Base-by-base conservation (phyloP, 2,888 invertebrate species). In the Drosophila mayaguana region DNA sequence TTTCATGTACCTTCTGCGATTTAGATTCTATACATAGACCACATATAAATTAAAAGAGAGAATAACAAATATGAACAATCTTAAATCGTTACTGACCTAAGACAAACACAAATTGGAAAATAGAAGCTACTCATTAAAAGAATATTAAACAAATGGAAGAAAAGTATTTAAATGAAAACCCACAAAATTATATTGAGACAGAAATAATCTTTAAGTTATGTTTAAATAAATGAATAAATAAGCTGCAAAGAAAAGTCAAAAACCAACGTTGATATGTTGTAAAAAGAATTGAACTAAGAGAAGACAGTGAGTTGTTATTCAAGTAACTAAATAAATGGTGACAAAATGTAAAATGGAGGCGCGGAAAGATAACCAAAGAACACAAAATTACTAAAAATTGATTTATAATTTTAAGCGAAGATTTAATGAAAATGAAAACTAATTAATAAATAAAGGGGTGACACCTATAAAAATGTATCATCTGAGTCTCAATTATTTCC, bases 261-360 rank as follows among this genome's bases (percentile, higher is more conserved):
- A 88, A 81, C 85, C 89, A 88, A 89, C 82, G 79, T 88, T 88
- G 89, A 90, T 87, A 86, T 88, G 82, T 88, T 84, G 81, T 83
- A 89, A 88, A 82, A 81, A 50, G 34, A 79, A 75, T 75, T 62
- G 40, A 68, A 76, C 64, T 75, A 73, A 76, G 72, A 68, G 78
- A 76, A 69, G 66, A 73, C 63, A 67, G 74, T 74, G 72, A 71
- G 82, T 80, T 80, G 77, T 78, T 81, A 74, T 79, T 78, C 78
- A 72, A 66, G 67, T 63, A 80, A 79, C 63, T 64, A 80, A 77
- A 60, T 70, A 77, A 77, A 73, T 71, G 77, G 71, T 67, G 71
- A 71, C 54, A 75, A 67, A 72, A 71, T 67, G 73, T 67, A 57
- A 59, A 72, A 54, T 61, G 68, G 68, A 75, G 56, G 63, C 50